Evolutionary conservation across 2,888 invertebrate species (phyloP), one percentile per base, ranked within the genome.

Genomic region (Melitaea athalia): DNA sequence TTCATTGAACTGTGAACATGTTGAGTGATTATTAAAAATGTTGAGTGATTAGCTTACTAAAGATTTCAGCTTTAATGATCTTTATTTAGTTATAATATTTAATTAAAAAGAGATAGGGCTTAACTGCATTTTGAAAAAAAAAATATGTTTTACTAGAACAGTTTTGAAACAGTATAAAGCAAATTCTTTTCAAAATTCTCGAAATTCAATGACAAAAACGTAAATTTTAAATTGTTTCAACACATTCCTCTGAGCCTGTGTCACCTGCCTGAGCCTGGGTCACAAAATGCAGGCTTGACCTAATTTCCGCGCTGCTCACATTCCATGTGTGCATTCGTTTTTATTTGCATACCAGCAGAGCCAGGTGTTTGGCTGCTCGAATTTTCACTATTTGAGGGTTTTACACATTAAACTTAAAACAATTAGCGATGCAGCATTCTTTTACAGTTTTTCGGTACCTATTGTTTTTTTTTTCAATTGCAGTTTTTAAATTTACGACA

Each of bases 301-400:
- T 67, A 69, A 69, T 69, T 72, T 59, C 43, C 59, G 45, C 50
- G 8, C 38, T 38, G 38, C 49, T 53, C 59, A 59, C 63, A 66
- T 71, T 70, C 67, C 62, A 53, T 49, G 43, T 64, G 49, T 69
- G 59, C 61, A 67, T 57, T 49, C 55, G 38, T 64, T 72, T 69
- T 70, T 68, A 70, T 72, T 70, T 63, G 65, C 45, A 63, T 72
- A 70, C 61, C 67, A 63, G 7, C 52, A 65, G 53, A 70, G 3
- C 52, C 52, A 55, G 59, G 62, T 67, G 62, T 65, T 62, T 61
- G 64, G 59, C 60, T 70, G 57, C 43, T 63, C 47, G 70, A 63
- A 42, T 63, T 57, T 61, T 50, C 50, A 33, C 65, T 69, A 57
- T 69, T 63, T 63, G 65, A 63, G 45, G 45, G 38, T 43, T 50